phyloP scores from a whole-genome alignment of 1,140 invertebrate genomes.

The Caenorhabditis latens region DNA sequence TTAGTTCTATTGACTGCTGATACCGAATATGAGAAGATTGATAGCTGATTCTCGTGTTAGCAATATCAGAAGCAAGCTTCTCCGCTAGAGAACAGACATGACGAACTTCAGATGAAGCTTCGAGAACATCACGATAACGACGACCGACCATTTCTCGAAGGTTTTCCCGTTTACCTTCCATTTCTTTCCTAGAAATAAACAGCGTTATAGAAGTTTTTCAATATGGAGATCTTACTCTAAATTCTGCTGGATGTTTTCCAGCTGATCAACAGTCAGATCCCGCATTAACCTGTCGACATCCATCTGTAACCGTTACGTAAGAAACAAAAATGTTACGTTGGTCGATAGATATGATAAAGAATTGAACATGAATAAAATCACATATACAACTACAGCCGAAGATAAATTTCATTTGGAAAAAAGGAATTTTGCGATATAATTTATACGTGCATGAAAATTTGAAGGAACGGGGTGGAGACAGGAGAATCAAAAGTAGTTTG shows the following conservation, averaged over 20 bases:
- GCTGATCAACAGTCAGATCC: constrained; percentile 75
- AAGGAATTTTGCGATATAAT: constrained; percentile 5
- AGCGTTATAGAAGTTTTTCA: not conserved
- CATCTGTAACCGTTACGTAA: constrained; percentile 51
- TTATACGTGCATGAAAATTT: not conserved
- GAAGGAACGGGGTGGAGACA: no score
- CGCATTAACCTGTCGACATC: constrained; percentile 75
- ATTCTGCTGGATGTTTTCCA: constrained; percentile 71
- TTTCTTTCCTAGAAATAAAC: constrained; percentile 69
- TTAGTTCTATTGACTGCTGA: not conserved
- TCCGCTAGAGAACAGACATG: constrained; percentile 4
- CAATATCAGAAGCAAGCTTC: not conserved
- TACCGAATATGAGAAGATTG: constrained; percentile 11
- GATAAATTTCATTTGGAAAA: not conserved
- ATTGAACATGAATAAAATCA: no score
- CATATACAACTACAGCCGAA: no score
- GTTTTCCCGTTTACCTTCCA: constrained; percentile 80
- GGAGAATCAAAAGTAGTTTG: not conserved
- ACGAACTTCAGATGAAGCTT: constrained; percentile 77
- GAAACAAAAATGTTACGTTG: not conserved
- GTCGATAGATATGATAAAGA: no score
- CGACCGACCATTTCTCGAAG: constrained; percentile 78
- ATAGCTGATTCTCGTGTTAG: constrained; percentile 9
- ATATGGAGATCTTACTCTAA: constrained; percentile 65
- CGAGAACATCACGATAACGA: constrained; percentile 78